Evolutionary conservation across 2,797 vertebrate genomes (phyloP).

Genomic region (Apogon hyalosoma): DNA sequence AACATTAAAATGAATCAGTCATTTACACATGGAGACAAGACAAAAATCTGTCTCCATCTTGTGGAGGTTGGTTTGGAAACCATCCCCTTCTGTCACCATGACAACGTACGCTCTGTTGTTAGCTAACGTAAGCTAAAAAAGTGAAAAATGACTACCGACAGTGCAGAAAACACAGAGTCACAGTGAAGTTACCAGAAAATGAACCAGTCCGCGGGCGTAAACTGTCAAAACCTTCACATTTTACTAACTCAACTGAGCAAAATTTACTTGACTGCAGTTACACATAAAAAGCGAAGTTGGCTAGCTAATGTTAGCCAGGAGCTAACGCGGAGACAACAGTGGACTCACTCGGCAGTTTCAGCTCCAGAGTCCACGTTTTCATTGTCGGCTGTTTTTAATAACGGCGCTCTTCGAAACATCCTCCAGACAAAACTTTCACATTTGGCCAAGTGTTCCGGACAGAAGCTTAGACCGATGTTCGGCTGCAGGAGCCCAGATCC

Average conservation of each 20-base stretch:
- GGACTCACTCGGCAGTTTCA: conserved; percentile 82
- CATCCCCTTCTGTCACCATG: conserved; percentile 73
- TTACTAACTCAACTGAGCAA: not conserved
- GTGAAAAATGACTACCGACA: not conserved
- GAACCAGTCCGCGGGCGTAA: not conserved
- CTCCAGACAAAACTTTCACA: conserved; percentile 29
- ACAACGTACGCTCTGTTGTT: conserved; percentile 74
- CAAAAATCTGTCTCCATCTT: conserved; percentile 77
- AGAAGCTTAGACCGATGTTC: not conserved
- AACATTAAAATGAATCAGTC: conserved; percentile 3
- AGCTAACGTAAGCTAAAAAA: conserved; percentile 37
- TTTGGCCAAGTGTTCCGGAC: not conserved
- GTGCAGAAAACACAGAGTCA: rapidly evolving
- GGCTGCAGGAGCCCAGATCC: conserved; percentile 9
- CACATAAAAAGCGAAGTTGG: conserved; percentile 22
- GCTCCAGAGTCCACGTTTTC: conserved; percentile 79
- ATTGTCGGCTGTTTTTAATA: conserved; percentile 59
- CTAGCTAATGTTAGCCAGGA: conserved; percentile 57
- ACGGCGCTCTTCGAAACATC: conserved; percentile 62
- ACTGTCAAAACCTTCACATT: not conserved
- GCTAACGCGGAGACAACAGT: conserved; percentile 51
- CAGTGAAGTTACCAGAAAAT: not conserved
- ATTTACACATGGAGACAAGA: conserved; percentile 16
- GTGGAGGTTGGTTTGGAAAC: conserved; percentile 66
- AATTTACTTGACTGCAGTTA: conserved; percentile 25